phyloP scores from a whole-genome alignment of 2,797 vertebrate genomes.

The Intellagama lesueurii region DNA sequence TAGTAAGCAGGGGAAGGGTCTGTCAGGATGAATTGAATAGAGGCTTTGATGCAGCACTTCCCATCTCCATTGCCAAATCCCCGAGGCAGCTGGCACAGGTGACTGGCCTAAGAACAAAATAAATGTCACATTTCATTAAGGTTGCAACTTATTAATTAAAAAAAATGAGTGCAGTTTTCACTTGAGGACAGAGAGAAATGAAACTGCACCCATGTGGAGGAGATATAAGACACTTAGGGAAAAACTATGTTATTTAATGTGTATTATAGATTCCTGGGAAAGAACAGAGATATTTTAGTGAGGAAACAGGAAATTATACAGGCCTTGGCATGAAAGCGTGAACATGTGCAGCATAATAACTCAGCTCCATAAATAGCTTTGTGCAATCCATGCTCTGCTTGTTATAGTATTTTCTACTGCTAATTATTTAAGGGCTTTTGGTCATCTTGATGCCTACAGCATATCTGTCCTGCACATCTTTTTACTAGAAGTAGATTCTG shows the following conservation, averaged over 20 bases:
- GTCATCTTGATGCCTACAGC: background rate
- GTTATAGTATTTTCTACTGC: background rate
- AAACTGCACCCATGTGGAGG: background rate
- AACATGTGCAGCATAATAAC: conserved; percentile 20
- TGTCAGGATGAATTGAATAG: background rate
- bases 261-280: background rate
- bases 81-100: background rate
- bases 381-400: background rate
- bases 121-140: conserved; percentile 17
- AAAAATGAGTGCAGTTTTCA: background rate
- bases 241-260: background rate
- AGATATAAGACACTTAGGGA: background rate
- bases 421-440: background rate
- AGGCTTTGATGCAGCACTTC: background rate
- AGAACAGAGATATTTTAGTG: background rate
- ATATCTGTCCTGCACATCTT: background rate
- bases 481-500: background rate
- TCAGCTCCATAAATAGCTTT: background rate
- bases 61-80: background rate
- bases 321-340: background rate
- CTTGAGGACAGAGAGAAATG: background rate
- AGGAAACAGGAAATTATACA: conserved; percentile 12
- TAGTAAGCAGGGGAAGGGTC: background rate
- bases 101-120: conserved; percentile 5
- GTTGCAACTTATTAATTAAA: conserved; percentile 11